Evolutionary conservation across 2,888 invertebrate species (phyloP), one percentile per base, ranked within the genome.

Genomic region (Sinopyrophorus schimmeli): DNA sequence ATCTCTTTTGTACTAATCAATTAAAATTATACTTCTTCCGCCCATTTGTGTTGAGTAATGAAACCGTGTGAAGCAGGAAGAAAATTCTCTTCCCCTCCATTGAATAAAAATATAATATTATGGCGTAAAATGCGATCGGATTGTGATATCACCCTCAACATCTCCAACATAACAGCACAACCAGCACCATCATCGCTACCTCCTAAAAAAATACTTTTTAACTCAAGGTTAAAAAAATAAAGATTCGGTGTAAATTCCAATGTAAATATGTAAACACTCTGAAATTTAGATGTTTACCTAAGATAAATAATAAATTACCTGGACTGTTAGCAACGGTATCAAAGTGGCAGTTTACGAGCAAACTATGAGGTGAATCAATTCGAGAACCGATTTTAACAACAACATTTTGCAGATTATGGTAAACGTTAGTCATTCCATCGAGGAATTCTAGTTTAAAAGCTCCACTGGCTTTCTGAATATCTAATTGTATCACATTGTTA

Each of bases 51-150:
- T 64, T 87, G 83, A 2, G 92, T 92, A 68, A 95, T 87, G 74
- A 94, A 94, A 24, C 90, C 94, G 78, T 95, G 94, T 44, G 92
- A 88, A 6, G 84, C 87, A 79, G 90, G 89, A 74, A 92, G 77
- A 67, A 92, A 83, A 76, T 90, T 92, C 76, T 94, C 94, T 76
- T 94, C 93, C 38, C 92, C 94, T 52, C 92, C 92, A 74, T 93
- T 93, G 72, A 93, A 89, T 55, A 92, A 79, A 73, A 92, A 86
- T 57, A 94, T 78, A 53, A 90, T 80, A 72, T 85, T 86, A 74
- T 89, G 86, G 39, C 80, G 79, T 53, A 92, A 77, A 57, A 84
- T 77, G 41, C 74, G 74, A 42, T 77, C 74, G 44, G 79, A 74
- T 59, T 77, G 77, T 17, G 84, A 79, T 61, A 89, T 76, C 43